Base-by-base conservation (phyloP, 2,888 invertebrate genomes). In the Dynastes tityus region DNA sequence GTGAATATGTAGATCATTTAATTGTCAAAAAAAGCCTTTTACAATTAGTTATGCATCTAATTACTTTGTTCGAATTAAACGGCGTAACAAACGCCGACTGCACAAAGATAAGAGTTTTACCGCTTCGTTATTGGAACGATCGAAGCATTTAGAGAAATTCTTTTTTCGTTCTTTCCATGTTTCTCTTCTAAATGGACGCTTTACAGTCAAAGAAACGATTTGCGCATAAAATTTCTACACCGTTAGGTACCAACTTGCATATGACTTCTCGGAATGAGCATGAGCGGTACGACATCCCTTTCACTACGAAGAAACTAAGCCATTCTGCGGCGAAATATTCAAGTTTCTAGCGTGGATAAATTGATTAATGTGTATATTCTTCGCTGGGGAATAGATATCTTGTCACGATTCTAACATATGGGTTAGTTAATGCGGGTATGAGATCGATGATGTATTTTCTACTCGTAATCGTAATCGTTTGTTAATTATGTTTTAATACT, bases 41-140 rank as follows among this genome's bases (percentile, higher is more conserved):
- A 9, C 51, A 70, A 70, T 70, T 70, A 70, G 70, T 70, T 70
- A 70, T 70, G 70, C 70, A 53, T 32, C 53, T 53, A 70, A 70
- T 70, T 53, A 53, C 70, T 11, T 11, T 45, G 45, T 45, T 45
- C 45, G 45, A 9, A 45, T 45, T 45, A 45, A 45, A 45, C 45
- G 45, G 45, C 45, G 45, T 11, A 45, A 11, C 45, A 8, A 45
- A 45, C 45, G 45, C 45, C 45, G 11, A 32, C 32, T 32, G 4
- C 45, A 45, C 45, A 45, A 45, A 45, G 32, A 5, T 32, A 32
- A 4, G 32, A 45, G 45, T 45, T 45, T 45, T 45, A 45, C 45
- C 45, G 45, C 45, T 45, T 45, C 45, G 45, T 45, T 45, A 45
- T 45, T 45, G 45, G 45, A 45, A 45, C 45, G 55, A n/a, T n/a